A percentile compares a stretch with the other conserved stretches of the same genome.
phyloP scores from a whole-genome alignment of 2,113 vertebrate species.

The Cariama cristata region DNA sequence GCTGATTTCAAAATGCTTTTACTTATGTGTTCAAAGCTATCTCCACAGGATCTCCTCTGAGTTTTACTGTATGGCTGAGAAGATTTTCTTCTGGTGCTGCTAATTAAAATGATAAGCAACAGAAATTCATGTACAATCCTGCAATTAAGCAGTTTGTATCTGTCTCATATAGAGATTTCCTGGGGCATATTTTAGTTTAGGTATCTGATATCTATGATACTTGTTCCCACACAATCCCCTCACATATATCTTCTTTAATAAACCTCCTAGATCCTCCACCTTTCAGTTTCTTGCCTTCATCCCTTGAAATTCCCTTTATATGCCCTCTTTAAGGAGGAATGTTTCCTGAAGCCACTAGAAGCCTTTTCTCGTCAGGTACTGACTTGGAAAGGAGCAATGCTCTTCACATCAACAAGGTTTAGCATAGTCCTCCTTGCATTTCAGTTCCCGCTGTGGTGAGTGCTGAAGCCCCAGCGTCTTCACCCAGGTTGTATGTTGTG shows the following conservation, averaged over 20 bases:
- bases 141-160: background rate
- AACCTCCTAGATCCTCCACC: background rate
- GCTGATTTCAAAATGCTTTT: background rate
- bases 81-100: background rate
- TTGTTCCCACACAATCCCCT: background rate
- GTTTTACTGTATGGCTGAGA: background rate
- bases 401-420: background rate
- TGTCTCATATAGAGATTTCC: background rate
- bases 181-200: background rate
- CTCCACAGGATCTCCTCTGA: background rate
- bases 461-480: background rate
- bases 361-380: background rate
- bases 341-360: background rate
- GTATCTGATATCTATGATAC: background rate
- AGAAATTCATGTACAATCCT: background rate
- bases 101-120: background rate
- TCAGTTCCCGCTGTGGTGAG: background rate
- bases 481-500: background rate
- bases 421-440: background rate
- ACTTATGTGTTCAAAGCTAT: background rate
- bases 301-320: background rate
- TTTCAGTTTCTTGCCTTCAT: background rate
- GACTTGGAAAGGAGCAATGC: background rate
- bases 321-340: background rate
- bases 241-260: background rate